Evolutionary conservation across 1,140 invertebrate species (phyloP).

Genomic region (Pteromalus puparum): DNA sequence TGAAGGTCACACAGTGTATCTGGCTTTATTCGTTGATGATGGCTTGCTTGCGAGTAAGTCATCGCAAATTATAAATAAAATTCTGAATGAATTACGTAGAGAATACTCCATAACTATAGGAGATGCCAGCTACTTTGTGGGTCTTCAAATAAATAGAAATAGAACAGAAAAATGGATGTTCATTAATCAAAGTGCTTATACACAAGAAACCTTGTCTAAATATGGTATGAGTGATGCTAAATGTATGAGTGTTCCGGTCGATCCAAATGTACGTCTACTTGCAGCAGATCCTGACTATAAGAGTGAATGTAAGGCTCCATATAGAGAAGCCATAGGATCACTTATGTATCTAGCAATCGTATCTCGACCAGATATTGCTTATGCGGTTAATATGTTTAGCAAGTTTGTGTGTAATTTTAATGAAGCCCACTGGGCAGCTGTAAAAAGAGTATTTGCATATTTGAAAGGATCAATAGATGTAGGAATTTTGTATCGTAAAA

Average conservation of each 20-base stretch:
- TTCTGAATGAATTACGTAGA: slow-evolving; percentile 54
- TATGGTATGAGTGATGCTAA: slow-evolving; percentile 50
- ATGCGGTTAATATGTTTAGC: background rate
- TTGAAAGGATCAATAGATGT: too few species aligned
- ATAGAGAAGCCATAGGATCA: background rate
- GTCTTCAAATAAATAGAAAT: slow-evolving; percentile 56
- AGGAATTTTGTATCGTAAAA: too few species aligned
- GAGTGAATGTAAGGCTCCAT: background rate
- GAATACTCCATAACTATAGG: slow-evolving; percentile 55
- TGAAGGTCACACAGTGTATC: slow-evolving; percentile 28
- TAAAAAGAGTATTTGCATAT: background rate
- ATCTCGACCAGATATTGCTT: slow-evolving; percentile 11
- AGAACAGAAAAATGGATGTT: too few species aligned
- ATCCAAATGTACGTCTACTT: slow-evolving; percentile 37
- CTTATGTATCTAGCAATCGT: slow-evolving; percentile 7
- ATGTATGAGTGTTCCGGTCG: slow-evolving; percentile 44
- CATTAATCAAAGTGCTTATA: too few species aligned
- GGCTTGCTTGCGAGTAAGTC: slow-evolving; percentile 52
- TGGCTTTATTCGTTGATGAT: slow-evolving; percentile 53
- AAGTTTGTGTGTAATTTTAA: background rate
- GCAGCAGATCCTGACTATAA: background rate
- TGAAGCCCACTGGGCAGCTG: background rate
- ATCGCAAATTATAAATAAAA: slow-evolving; percentile 36
- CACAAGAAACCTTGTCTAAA: slow-evolving; percentile 39
- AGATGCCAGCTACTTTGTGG: slow-evolving; percentile 56